A percentile compares a stretch with the other conserved stretches of the same genome.
Conservation (phyloP, 1,140 invertebrate species). For the Thaumatotibia leucotreta region DNA sequence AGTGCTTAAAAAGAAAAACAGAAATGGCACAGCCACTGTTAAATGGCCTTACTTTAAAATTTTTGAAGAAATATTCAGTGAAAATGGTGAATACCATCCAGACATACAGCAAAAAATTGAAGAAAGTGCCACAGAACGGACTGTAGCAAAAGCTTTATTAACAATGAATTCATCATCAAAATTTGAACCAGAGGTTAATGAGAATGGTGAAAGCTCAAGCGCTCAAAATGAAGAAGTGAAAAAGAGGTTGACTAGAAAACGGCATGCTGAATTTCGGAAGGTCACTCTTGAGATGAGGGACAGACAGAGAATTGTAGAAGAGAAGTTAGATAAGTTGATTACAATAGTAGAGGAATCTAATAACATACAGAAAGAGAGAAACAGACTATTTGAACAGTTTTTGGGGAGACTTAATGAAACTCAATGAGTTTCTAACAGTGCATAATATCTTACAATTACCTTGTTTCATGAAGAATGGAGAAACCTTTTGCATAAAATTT, state of each 20-base stretch:
- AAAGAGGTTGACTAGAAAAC: constrained; percentile 48
- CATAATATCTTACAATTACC: too few species aligned
- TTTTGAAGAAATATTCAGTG: constrained; percentile 63
- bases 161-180: constrained; percentile 39
- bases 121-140: constrained; percentile 44
- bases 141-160: constrained; percentile 47
- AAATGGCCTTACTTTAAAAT: constrained; percentile 68
- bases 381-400: constrained; percentile 62
- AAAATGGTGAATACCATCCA: constrained; percentile 57
- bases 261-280: constrained; percentile 60
- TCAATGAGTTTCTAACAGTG: constrained; percentile 16
- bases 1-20: constrained; percentile 55
- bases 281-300: constrained; percentile 62
- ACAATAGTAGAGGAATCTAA: constrained; percentile 70
- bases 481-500: too few species aligned
- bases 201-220: constrained; percentile 47
- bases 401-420: constrained; percentile 48
- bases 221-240: constrained; percentile 45
- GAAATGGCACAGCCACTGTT: constrained; percentile 37
- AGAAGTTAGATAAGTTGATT: constrained; percentile 66
- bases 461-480: too few species aligned
- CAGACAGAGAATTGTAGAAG: constrained; percentile 56
- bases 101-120: constrained; percentile 61
- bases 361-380: constrained; percentile 61
- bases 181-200: constrained; percentile 31